These are phyloP conservation scores for Bubo scandiacus DNA, from an alignment of 2,113 vertebrate genomes.

Conservation along the genomic window DNA sequence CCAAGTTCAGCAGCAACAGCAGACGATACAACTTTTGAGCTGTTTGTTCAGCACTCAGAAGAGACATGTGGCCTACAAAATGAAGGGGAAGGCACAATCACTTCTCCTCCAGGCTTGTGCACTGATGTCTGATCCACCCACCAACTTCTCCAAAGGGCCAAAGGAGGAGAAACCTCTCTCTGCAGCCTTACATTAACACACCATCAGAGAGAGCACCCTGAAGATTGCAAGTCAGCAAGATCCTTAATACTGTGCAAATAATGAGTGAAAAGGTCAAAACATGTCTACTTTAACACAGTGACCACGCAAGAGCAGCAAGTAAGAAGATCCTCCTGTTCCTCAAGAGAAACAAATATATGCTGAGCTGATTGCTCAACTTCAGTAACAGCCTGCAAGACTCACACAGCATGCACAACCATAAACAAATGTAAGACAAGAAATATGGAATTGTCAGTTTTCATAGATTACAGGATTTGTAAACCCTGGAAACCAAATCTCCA, in stretches of 20 bases:
- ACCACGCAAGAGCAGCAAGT: neutral
- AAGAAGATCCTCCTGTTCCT: neutral
- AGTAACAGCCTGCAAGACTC: neutral
- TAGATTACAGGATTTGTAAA: neutral
- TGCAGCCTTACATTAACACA: neutral
- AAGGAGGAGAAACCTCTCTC: neutral
- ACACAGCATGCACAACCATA: fast-evolving
- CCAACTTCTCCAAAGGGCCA: neutral
- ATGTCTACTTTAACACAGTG: neutral
- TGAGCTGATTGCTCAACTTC: neutral
- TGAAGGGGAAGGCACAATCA: fast-evolving
- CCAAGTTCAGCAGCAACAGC: neutral
- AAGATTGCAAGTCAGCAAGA: neutral
- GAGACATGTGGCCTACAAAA: neutral
- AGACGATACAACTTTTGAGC: neutral
- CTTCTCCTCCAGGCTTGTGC: neutral
- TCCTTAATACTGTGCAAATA: neutral
- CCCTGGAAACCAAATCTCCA: neutral
- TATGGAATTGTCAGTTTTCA: neutral
- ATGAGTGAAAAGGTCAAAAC: neutral
- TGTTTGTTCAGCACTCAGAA: neutral
- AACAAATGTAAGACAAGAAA: neutral
- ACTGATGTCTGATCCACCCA: neutral
- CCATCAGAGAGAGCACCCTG: neutral
- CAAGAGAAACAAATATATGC: neutral